Evolutionary conservation across 92 coral and sea anemone species (phyloP).

Genomic region (Ricordea florida): DNA sequence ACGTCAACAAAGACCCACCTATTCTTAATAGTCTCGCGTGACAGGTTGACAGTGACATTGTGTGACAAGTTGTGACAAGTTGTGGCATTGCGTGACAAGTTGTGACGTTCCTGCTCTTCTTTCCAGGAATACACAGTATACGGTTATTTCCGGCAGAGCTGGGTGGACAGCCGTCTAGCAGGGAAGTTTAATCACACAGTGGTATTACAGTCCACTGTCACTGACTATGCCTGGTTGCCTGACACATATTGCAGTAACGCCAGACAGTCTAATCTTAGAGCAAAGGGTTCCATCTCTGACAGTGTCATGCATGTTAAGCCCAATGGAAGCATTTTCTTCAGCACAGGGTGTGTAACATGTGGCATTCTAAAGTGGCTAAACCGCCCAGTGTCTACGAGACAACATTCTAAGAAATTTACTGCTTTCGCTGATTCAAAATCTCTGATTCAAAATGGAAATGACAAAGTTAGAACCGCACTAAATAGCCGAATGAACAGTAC

Average conservation of each 20-base stretch:
- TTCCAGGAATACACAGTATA: slow-evolving; percentile 60
- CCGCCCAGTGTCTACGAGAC: not conserved
- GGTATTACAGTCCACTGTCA: slow-evolving; percentile 53
- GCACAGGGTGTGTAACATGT: slow-evolving; percentile 36
- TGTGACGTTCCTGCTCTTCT: not conserved
- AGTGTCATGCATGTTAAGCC: slow-evolving; percentile 46
- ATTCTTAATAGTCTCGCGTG: not conserved
- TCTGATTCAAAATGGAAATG: no score
- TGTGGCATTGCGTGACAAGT: no score
- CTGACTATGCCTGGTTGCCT: slow-evolving; percentile 54
- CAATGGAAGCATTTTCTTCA: slow-evolving; percentile 48
- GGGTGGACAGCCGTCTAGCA: slow-evolving; percentile 61
- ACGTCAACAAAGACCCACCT: no score
- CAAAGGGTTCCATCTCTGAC: slow-evolving; percentile 45
- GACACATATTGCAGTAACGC: slow-evolving; percentile 72
- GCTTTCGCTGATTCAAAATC: no score
- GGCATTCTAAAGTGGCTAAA: not conserved
- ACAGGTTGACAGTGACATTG: no score
- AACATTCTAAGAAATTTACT: no score
- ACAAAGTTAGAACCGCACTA: no score
- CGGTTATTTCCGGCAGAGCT: slow-evolving; percentile 58
- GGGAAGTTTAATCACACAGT: slow-evolving; percentile 37
- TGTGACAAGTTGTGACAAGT: no score
- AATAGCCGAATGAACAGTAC: no score
- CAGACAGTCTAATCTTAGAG: slow-evolving; percentile 57